phyloP scores from a whole-genome alignment of 2,888 invertebrate genomes.

The Drosophila demipolita region DNA sequence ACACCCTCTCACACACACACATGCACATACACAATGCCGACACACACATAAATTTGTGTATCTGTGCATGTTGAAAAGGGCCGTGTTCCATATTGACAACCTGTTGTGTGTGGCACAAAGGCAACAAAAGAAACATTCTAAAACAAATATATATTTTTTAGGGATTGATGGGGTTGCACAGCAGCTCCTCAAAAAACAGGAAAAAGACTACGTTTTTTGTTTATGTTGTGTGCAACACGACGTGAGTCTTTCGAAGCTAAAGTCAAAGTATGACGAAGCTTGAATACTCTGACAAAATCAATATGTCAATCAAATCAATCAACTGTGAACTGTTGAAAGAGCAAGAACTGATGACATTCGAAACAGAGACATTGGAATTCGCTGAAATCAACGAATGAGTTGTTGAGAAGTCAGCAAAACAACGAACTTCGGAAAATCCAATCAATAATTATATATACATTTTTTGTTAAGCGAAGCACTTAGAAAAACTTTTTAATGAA shows the following conservation, averaged over 20 bases:
- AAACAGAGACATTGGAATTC: neutral
- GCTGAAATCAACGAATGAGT: neutral
- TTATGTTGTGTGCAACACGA: slow-evolving; percentile 31
- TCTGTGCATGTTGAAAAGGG: slow-evolving; percentile 46
- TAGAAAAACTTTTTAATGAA: neutral
- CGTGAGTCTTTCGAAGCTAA: slow-evolving; percentile 33
- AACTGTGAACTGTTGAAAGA: slow-evolving; percentile 8
- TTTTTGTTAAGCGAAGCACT: neutral
- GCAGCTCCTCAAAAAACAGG: neutral
- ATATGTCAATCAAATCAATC: slow-evolving; percentile 25
- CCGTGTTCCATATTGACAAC: slow-evolving; percentile 66
- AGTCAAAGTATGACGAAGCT: slow-evolving; percentile 19
- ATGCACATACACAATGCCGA: slow-evolving; percentile 18
- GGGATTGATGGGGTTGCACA: slow-evolving; percentile 2
- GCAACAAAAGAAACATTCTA: slow-evolving; percentile 19
- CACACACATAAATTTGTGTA: slow-evolving; percentile 54
- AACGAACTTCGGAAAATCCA: neutral
- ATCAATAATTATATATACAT: neutral
- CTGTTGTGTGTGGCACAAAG: slow-evolving; percentile 57
- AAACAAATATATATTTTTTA: slow-evolving; percentile 14
- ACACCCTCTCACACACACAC: slow-evolving; percentile 13
- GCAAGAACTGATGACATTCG: neutral
- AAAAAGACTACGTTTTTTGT: slow-evolving; percentile 18
- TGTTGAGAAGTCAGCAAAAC: neutral
- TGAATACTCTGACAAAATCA: slow-evolving; percentile 36